These are phyloP conservation scores for Tridacna gigas DNA, from an alignment of 2,888 invertebrate genomes.

Conservation along the genomic window DNA sequence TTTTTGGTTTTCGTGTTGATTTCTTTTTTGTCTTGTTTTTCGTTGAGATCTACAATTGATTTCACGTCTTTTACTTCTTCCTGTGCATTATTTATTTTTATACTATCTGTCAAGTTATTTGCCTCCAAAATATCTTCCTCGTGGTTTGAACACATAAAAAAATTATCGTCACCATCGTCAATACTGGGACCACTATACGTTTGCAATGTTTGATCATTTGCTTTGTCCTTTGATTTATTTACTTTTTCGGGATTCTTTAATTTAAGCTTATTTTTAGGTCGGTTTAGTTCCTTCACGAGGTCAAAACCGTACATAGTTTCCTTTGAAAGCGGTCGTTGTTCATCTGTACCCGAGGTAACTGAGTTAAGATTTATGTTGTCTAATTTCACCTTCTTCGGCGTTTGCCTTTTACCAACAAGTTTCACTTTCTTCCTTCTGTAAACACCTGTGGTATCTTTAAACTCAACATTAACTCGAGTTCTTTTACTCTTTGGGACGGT, in stretches of 20 bases:
- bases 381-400: conserved; percentile 31
- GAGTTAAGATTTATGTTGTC: neutral
- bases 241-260: neutral
- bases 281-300: conserved; percentile 29
- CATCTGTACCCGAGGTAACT: neutral
- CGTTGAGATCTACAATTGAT: conserved; percentile 9
- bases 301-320: conserved; percentile 25
- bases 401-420: conserved; percentile 40
- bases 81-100: neutral
- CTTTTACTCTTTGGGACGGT: neutral
- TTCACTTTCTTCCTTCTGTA: conserved; percentile 52
- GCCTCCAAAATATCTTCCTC: conserved; percentile 28
- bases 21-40: neutral
- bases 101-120: conserved; percentile 3
- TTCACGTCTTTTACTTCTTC: neutral
- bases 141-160: conserved; percentile 57
- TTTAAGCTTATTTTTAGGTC: conserved; percentile 19
- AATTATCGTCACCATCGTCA: conserved; percentile 43
- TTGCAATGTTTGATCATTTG: too few species aligned
- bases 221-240: neutral
- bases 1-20: conserved; percentile 21
- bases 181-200: too few species aligned
- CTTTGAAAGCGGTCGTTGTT: neutral
- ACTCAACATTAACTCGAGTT: conserved; percentile 32
- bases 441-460: conserved; percentile 37